Percentiles rank a stretch among this genome's conserved stretches.
phyloP scores from a whole-genome alignment of 2,888 invertebrate species.

The Troides aeacus region DNA sequence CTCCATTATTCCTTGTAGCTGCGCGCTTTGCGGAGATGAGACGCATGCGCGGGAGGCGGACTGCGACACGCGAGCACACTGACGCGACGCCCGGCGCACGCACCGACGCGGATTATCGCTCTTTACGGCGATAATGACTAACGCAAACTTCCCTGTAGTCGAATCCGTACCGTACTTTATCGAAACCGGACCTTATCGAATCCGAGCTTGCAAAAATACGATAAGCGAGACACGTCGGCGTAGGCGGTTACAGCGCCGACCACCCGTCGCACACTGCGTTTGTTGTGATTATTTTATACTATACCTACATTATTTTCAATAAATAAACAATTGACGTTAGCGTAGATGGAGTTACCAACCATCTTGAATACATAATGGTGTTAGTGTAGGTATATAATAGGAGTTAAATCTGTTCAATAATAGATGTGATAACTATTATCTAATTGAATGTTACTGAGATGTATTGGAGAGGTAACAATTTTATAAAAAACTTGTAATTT shows the following conservation, averaged over 20 bases:
- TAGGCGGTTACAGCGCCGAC: slow-evolving; percentile 50
- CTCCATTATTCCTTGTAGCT: slow-evolving; percentile 61
- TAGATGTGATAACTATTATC: slow-evolving; percentile 20
- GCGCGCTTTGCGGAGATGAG: slow-evolving; percentile 43
- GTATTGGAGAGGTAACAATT: neutral
- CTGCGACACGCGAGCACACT: slow-evolving; percentile 45
- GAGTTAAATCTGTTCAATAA: slow-evolving; percentile 23
- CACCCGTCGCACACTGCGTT: slow-evolving; percentile 46
- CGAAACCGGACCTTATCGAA: slow-evolving; percentile 60
- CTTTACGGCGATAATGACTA: slow-evolving; percentile 63
- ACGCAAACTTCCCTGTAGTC: slow-evolving; percentile 59
- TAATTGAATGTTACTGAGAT: slow-evolving; percentile 3
- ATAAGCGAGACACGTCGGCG: slow-evolving; percentile 49
- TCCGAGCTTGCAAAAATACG: slow-evolving; percentile 53
- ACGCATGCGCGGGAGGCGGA: slow-evolving; percentile 39
- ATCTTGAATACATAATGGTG: slow-evolving; percentile 38
- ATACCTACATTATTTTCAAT: slow-evolving; percentile 60
- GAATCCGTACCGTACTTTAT: slow-evolving; percentile 52
- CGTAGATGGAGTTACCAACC: slow-evolving; percentile 42
- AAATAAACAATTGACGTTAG: slow-evolving; percentile 59
- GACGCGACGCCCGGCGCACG: slow-evolving; percentile 47
- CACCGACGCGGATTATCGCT: slow-evolving; percentile 59
- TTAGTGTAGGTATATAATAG: slow-evolving; percentile 31
- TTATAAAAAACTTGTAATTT: neutral
- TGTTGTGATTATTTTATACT: slow-evolving; percentile 52